Base-by-base conservation (phyloP, 2,113 vertebrate genomes). In the Sinocyclocheilus anophthalmus region DNA sequence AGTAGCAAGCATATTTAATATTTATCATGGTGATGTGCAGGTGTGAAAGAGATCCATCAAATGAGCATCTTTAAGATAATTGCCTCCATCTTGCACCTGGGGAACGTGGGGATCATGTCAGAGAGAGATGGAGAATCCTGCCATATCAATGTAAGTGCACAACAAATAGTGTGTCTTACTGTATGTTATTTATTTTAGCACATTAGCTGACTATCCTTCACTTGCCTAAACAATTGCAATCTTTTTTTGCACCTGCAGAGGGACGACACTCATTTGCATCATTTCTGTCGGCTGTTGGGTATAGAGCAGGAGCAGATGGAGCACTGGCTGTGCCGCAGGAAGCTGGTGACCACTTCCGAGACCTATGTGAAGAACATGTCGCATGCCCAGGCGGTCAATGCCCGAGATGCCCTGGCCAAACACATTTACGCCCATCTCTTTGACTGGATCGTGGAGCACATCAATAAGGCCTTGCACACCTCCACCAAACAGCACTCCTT, bases 371-470 rank as follows among this genome's bases (percentile, higher is more conserved):
- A 99, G 93, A 96, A 50, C 89, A 97, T 97, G 97, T 93, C 96
- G 0, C 1, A 89, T 42, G 92, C 93, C 59, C 96, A 98, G 88
- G 96, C 95, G 0, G 0, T 88, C 26, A 99, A 98, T 0, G 96
- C 96, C 3, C 95, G 96, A 11, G 92, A 97, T 0, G 98, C 97
- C 0, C 92, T 99, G 77, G 97, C 98, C 92, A 99, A 99, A 89
- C 97, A 97, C 93, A 97, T 99, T 91, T 99, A 99, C 0, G 96
- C 98, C 0, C 96, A 94, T 80, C 93, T 99, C 83, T 99, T 99
- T 48, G 93, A 91, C 91, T 99, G 98, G 98, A 97, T 99, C 0
- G 97, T 99, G 87, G 93, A 95, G 63, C 96, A 97, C 42, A 88
- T 99, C 91, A 99, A 99, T 95, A 94, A 93, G 88, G 92, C 96